phyloP scores from a whole-genome alignment of 2,113 vertebrate genomes.

The Agelaius tricolor region DNA sequence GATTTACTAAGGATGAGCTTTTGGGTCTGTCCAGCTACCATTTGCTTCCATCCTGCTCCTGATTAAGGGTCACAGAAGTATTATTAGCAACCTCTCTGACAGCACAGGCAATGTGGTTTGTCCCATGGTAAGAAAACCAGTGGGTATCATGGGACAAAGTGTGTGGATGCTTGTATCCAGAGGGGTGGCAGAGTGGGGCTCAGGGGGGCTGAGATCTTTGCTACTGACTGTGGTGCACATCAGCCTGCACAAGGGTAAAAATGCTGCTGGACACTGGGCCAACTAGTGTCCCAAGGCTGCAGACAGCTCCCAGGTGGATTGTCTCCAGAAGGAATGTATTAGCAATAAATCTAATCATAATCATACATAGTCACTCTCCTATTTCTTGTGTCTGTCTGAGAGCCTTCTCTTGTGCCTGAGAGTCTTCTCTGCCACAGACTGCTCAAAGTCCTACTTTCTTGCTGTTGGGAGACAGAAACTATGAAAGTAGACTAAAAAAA shows the following conservation, averaged over 20 bases:
- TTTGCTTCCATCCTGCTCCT: neutral
- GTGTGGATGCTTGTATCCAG: neutral
- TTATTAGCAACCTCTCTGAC: neutral
- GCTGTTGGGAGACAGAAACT: neutral
- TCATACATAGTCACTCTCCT: neutral
- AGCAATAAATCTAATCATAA: neutral
- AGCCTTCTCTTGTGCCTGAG: neutral
- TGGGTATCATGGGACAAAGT: neutral
- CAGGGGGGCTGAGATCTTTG: neutral
- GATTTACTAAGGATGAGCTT: neutral
- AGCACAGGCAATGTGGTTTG: neutral
- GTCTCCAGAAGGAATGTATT: neutral
- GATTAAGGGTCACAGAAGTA: neutral
- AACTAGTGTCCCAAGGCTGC: neutral
- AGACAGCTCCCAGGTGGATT: neutral
- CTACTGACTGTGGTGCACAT: neutral
- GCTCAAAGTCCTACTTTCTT: neutral
- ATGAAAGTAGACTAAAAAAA: neutral
- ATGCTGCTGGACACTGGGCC: neutral
- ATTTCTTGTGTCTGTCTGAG: neutral
- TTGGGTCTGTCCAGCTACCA: neutral
- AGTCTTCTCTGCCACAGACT: neutral
- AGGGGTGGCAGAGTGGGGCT: neutral
- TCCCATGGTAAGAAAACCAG: neutral
- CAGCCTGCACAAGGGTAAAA: neutral